A percentile compares a stretch with the other conserved stretches of the same genome.
These are phyloP conservation scores for Tangachromis dhanisi DNA, from an alignment of 2,113 vertebrate genomes.

Conservation along the genomic window DNA sequence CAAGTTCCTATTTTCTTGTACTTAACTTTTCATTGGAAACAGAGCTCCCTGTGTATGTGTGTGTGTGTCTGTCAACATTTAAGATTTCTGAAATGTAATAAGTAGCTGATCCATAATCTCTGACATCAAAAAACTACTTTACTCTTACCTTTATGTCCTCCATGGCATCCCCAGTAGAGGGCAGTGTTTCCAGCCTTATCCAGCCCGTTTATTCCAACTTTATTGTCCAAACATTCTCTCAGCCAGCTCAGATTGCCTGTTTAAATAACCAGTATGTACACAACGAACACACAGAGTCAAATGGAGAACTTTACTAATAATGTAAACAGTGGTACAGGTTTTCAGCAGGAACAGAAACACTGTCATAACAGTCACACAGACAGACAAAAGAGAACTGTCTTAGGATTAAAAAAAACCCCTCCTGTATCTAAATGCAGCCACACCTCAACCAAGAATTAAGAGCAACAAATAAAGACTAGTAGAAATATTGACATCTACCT, in stretches of 20 bases:
- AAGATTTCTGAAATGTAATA: not conserved
- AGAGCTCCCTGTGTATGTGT: not conserved
- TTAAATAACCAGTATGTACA: constrained; percentile 19
- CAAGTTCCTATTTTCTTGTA: not conserved
- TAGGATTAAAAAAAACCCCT: rapidly evolving
- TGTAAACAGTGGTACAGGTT: not conserved
- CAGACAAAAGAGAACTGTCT: not conserved
- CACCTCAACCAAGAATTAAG: not conserved
- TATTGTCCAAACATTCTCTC: constrained; percentile 93
- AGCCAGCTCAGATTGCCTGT: constrained; percentile 95
- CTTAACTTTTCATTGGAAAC: not conserved
- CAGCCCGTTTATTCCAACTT: constrained; percentile 91
- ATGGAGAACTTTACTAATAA: not conserved
- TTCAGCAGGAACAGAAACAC: not conserved
- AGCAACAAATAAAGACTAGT: not conserved
- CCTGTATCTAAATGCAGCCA: not conserved
- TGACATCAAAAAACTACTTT: not conserved
- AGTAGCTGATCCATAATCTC: not conserved
- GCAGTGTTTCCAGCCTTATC: constrained; percentile 97
- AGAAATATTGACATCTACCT: constrained; percentile 64
- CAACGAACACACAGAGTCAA: not conserved
- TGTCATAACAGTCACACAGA: not conserved
- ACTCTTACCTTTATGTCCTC: constrained; percentile 89
- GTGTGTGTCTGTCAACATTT: not conserved
- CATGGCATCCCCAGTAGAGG: constrained; percentile 94